A percentile compares a stretch with the other conserved stretches of the same genome.
phyloP scores from a whole-genome alignment of 2,888 invertebrate genomes.

The Parelbella ahira region DNA sequence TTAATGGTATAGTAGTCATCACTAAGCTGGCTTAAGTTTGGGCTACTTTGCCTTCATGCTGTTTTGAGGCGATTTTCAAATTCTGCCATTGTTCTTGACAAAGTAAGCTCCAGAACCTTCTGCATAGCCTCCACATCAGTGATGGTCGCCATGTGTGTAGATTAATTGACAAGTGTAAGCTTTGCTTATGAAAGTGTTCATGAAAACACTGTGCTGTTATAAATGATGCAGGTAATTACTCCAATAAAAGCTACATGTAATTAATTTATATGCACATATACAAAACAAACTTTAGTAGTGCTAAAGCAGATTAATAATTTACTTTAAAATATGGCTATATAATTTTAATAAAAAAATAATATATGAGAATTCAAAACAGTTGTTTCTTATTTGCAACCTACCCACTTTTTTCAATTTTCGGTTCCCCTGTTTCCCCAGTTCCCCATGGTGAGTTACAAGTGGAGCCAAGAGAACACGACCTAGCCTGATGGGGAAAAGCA shows the following conservation, averaged over 20 bases:
- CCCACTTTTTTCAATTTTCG: too few relatives aligned
- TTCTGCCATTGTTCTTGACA: neutral
- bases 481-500: too few relatives aligned
- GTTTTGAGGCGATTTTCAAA: neutral
- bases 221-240: slow-evolving; percentile 1
- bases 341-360: neutral
- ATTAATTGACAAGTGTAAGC: too few relatives aligned
- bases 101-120: neutral
- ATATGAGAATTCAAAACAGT: neutral
- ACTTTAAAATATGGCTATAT: too few relatives aligned
- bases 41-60: neutral
- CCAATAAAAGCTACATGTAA: neutral
- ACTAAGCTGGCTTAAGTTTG: neutral
- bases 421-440: too few relatives aligned
- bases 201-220: neutral
- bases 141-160: neutral
- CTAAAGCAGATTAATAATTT: too few relatives aligned
- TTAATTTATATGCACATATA: neutral
- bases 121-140: neutral
- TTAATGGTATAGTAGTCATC: neutral
- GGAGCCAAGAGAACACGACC: too few relatives aligned
- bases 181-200: too few relatives aligned
- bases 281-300: too few relatives aligned
- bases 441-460: too few relatives aligned
- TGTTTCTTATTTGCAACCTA: neutral